Evolutionary conservation across 2,888 invertebrate species (phyloP), one percentile per base, ranked within the genome.

Genomic region (Lissonota sp.): DNA sequence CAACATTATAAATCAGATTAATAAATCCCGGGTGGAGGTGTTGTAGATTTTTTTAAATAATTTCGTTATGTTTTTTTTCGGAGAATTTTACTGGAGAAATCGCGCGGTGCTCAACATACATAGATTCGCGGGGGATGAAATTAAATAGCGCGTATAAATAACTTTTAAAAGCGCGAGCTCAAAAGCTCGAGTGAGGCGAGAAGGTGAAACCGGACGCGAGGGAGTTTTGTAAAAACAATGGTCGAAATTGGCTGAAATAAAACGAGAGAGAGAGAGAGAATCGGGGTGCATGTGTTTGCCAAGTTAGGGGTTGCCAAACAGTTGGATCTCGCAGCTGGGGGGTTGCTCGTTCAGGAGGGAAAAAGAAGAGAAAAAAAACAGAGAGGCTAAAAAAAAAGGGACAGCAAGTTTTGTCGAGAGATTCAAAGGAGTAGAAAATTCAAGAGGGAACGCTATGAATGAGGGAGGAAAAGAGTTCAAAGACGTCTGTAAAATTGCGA

Each of bases 71-170:
- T 46, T 53, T 69, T 69, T 69, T 14, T 7, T 16, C 39, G 39
- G 53, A 26, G 46, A 16, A 39, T 71, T 58, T 71, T 44, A 69
- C 60, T 64, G 72, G 76, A 14, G 66, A 42, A 12, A 60, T 42
- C 64, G 67, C 14, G 12, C 14, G 26, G 49, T 10, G 10, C 26
- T 26, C 26, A 26, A 26, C 26, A 26, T 60, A 26, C 26, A 26
- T 60, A 46, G 67, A 75, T 14, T 67, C 53, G 55, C 53, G 62
- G 67, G 62, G 67, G 44, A 14, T 53, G 55, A 53, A 70, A 72
- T 80, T 80, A 77, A 77, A 80, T 77, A 64, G 58, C 64, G 64
- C 77, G 70, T 72, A 80, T 80, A 80, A 80, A 80, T 80, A 80
- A 80, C 77, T 77, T 80, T 80, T 76, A 67, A 78, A 51, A 63